Base-by-base conservation (phyloP, 1,140 invertebrate species). In the Stegodyphus mimosarum region DNA sequence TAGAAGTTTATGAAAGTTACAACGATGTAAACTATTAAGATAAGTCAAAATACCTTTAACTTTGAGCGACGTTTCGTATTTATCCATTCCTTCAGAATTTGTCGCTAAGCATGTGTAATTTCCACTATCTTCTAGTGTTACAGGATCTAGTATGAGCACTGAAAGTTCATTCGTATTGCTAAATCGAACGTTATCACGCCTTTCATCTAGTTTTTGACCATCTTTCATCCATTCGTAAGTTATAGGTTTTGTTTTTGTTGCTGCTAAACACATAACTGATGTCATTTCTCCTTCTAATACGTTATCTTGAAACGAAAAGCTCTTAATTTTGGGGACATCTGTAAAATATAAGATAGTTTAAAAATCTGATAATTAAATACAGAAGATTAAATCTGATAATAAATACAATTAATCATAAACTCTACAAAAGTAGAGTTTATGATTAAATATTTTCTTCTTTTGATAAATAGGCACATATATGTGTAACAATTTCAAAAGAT, bases 61-160 rank as follows among this genome's bases (percentile, higher is more conserved):
- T 7, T 13, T 52, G 10, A 88, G 55, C 5, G n/a, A 0, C 2
- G 87, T 60, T 5, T 69, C 87, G 13, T 53, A 84, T 9, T 6
- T 48, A 63, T 87, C 87, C 13, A 15, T 86, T 48, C 86, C 87
- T 9, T 49, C 72, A 11, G 72, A 72, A 75, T 88, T 88, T 1
- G 18, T 76, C 1, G 81, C 81, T 4, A 69, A 48, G 69, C 88
- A 89, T 10, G 89, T 88, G 64, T 89, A 89, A 69, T 89, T 88
- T 52, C 89, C 89, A 55, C 66, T 88, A 90, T 92, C 94, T 87
- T 92, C 91, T 6, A 93, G 93, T 81, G 93, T 91, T 73, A 95
- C 93, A 6, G 93, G 92, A 87, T 95, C 93, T 88, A 96, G 95
- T 87, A 93, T 94, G 86, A 96, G n/a, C 6, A 71, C 50, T 3